Base-by-base conservation (phyloP, 2,888 invertebrate genomes). In the Eristalis pertinax region DNA sequence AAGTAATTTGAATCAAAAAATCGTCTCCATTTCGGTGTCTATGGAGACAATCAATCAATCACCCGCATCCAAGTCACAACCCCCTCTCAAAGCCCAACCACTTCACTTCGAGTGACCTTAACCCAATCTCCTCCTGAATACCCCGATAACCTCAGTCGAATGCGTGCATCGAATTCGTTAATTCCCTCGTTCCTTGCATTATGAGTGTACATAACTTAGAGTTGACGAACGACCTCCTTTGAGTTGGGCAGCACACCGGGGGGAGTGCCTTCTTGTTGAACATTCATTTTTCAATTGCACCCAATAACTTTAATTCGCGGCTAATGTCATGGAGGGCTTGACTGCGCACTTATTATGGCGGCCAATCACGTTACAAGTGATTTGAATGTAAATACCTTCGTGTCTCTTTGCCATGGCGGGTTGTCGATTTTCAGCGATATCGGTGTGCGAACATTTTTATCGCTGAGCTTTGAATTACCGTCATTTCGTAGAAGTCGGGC, bases 271-370 rank as follows among this genome's bases (percentile, higher is more conserved):
- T 38, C 38, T 50, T 75, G 69, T 32, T 35, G 24, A 62, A 24
- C 41, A 63, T 63, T 81, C 67, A 80, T 80, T 80, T 68, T 80
- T 80, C 80, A 80, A 84, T 80, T 84, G 80, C 84, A 84, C 63
- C 72, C 75, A 68, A 84, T 84, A 84, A 80, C 56, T 80, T 24
- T 76, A 76, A 84, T 63, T 76, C 72, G 35, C 67, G 32, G 72
- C 72, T 63, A 35, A 62, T 72, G 60, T 24, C 41, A 15, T 50
- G 62, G 38, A 38, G 60, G 76, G 62, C 8, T 50, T 19, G 50
- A 19, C 7, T 50, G 8, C 19, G 38, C n/a, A 69, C 56, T 64
- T 60, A 56, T 64, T 79, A 84, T 67, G 69, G 56, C 65, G 24
- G 41, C 1, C 65, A 38, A 72, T 70, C 84, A 84, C 84, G 84